Conservation (phyloP, 92 coral and sea anemone species). For the Porites cylindrica region DNA sequence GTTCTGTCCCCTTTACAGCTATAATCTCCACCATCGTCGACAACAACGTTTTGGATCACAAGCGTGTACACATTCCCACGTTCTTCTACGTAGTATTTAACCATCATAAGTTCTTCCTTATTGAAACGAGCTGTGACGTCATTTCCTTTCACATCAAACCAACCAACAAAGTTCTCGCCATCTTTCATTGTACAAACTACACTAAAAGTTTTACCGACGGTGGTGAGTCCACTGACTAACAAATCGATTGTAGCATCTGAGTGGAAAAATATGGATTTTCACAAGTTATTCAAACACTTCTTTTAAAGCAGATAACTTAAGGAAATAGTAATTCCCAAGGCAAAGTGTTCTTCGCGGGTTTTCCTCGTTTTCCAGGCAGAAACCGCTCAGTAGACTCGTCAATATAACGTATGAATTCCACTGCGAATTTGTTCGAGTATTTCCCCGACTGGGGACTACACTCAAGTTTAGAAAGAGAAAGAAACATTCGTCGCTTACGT, state of each 20-base stretch:
- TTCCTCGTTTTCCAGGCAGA: too few species aligned
- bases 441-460: too few species aligned
- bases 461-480: too few species aligned
- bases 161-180: conserved; percentile 65
- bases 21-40: conserved; percentile 84
- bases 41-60: conserved; percentile 58
- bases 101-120: not conserved
- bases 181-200: conserved; percentile 57
- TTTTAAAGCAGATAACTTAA: too few species aligned
- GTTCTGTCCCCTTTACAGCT: conserved; percentile 70
- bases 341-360: too few species aligned
- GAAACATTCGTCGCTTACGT: too few species aligned
- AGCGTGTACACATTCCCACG: conserved; percentile 47
- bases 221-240: conserved; percentile 68
- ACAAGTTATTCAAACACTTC: too few species aligned
- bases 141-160: conserved; percentile 73
- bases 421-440: too few species aligned
- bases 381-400: too few species aligned
- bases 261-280: too few species aligned
- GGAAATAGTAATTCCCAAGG: too few species aligned
- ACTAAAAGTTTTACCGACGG: conserved; percentile 77
- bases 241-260: conserved; percentile 65
- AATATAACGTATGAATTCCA: too few species aligned
- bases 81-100: conserved; percentile 40
- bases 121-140: conserved; percentile 39